Percentiles rank a stretch among this genome's conserved stretches.
phyloP scores from a whole-genome alignment of 1,140 invertebrate genomes.

The Chrysopa pallens region DNA sequence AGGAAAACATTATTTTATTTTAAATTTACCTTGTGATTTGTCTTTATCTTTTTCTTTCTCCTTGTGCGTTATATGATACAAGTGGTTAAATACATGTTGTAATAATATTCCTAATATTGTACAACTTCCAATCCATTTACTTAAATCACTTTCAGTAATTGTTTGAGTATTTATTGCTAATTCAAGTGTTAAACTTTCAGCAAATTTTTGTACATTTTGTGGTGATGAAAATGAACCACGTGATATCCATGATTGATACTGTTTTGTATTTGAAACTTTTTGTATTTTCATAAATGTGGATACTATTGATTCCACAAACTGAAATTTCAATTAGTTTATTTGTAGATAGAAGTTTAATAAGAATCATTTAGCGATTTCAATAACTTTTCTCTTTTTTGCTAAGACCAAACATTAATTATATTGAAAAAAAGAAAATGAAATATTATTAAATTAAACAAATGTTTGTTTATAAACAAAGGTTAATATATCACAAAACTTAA shows the following conservation, averaged over 20 bases:
- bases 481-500: too few species aligned
- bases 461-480: too few species aligned
- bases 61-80: slow-evolving; percentile 20
- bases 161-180: slow-evolving; percentile 14
- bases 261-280: slow-evolving; percentile 21
- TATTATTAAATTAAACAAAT: too few species aligned
- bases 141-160: slow-evolving; percentile 14
- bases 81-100: slow-evolving; percentile 20
- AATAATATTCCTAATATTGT: slow-evolving; percentile 18
- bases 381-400: too few species aligned
- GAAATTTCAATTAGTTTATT: slow-evolving; percentile 7
- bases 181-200: slow-evolving; percentile 20
- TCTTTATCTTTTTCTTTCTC: slow-evolving; percentile 9
- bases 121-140: slow-evolving; percentile 18
- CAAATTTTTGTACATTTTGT: slow-evolving; percentile 20
- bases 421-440: too few species aligned
- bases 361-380: too few species aligned
- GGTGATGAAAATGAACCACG: slow-evolving; percentile 17
- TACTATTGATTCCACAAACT: slow-evolving; percentile 37
- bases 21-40: too few species aligned
- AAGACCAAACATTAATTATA: too few species aligned
- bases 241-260: slow-evolving; percentile 20
- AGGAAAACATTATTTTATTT: too few species aligned
- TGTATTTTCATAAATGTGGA: slow-evolving; percentile 36
- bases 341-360: too few species aligned